Conservation (phyloP, 2,888 invertebrate species). For the Erebia epiphron region DNA sequence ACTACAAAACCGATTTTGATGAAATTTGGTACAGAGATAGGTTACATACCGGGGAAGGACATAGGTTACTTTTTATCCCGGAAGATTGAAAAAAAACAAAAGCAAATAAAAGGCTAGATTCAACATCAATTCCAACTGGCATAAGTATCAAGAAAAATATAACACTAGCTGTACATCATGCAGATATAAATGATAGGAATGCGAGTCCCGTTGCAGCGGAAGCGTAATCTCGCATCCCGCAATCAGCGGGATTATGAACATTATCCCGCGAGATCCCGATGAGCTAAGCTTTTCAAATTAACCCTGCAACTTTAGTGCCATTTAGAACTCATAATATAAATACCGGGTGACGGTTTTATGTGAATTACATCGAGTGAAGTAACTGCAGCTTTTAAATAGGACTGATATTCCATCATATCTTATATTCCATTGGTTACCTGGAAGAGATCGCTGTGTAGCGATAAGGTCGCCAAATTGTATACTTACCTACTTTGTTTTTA, state of each 20-base stretch:
- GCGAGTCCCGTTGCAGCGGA: slow-evolving; percentile 63
- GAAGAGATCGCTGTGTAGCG: too few species aligned
- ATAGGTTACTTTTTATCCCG: too few species aligned
- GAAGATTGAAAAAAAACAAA: too few species aligned
- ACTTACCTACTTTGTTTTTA: too few species aligned
- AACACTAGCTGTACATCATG: slow-evolving; percentile 39
- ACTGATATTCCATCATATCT: too few species aligned
- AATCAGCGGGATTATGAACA: slow-evolving; percentile 52
- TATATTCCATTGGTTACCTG: too few species aligned
- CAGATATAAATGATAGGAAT: slow-evolving; percentile 51
- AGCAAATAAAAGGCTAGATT: slow-evolving; percentile 9
- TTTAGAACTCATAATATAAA: slow-evolving; percentile 13
- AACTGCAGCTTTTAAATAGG: too few species aligned
- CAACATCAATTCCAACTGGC: slow-evolving; percentile 34
- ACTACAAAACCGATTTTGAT: too few species aligned
- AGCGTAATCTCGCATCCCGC: slow-evolving; percentile 59
- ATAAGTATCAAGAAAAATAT: slow-evolving; percentile 42
- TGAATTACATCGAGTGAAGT: background rate
- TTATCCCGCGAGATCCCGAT: slow-evolving; percentile 50
- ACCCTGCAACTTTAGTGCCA: slow-evolving; percentile 7
- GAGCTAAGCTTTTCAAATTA: slow-evolving; percentile 46
- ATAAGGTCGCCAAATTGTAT: too few species aligned
- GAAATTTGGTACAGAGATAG: too few species aligned
- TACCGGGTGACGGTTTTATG: slow-evolving; percentile 10
- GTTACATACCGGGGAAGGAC: too few species aligned